phyloP scores from a whole-genome alignment of 2,797 vertebrate species.

The Pachyuromys duprasi region DNA sequence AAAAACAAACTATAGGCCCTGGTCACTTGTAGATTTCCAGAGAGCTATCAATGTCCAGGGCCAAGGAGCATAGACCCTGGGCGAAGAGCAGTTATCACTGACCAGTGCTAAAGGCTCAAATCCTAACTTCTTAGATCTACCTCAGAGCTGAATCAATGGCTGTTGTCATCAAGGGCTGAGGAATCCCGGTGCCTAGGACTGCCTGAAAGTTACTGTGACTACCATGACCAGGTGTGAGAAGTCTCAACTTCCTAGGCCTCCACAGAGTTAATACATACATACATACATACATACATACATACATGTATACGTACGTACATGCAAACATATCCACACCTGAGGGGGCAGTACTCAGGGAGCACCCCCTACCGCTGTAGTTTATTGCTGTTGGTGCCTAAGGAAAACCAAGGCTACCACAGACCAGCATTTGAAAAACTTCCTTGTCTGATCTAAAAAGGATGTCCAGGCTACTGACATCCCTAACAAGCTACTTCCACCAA shows the following conservation, averaged over 20 bases:
- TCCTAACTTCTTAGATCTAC: background rate
- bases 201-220: background rate
- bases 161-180: background rate
- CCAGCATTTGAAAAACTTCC: background rate
- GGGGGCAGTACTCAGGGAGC: background rate
- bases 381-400: too few species aligned
- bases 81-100: background rate
- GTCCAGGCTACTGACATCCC: background rate
- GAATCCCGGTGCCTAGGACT: background rate
- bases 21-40: background rate
- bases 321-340: background rate
- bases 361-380: too few species aligned
- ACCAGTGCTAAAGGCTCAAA: background rate
- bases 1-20: background rate
- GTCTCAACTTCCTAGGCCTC: background rate
- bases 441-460: background rate
- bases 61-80: background rate
- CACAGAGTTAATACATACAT: background rate
- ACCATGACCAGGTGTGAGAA: background rate
- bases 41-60: background rate
- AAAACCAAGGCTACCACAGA: background rate
- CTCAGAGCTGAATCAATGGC: background rate
- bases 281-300: too few species aligned
- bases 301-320: too few species aligned
- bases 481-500: background rate